Evolutionary conservation across 2,888 invertebrate genomes (phyloP).

Genomic region (Cephus rjabovi): DNA sequence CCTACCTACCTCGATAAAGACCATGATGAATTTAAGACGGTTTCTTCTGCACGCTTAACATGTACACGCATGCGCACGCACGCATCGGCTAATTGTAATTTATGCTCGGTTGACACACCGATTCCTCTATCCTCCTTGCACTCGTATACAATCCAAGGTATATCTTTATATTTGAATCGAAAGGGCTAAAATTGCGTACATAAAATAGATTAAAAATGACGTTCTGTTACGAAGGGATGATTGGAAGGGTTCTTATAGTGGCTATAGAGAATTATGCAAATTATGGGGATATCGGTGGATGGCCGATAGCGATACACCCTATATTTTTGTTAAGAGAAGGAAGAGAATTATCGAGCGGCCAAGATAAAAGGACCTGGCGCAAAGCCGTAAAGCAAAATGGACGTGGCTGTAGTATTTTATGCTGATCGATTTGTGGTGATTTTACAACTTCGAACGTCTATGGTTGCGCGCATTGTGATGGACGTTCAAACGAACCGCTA

Average conservation of each 20-base stretch:
- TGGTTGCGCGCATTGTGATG: slow-evolving; percentile 38
- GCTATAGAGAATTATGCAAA: not conserved
- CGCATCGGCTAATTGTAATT: slow-evolving; percentile 49
- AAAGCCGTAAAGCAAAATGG: slow-evolving; percentile 55
- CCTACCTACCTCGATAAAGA: slow-evolving; percentile 32
- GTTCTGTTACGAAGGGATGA: not conserved
- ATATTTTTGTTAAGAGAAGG: not conserved
- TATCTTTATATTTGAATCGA: not conserved
- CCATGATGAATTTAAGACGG: slow-evolving; percentile 37
- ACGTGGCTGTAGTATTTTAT: slow-evolving; percentile 53
- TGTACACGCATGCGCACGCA: slow-evolving; percentile 34
- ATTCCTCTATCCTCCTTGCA: not conserved
- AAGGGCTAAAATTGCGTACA: not conserved
- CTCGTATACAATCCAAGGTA: not conserved
- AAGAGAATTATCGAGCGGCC: slow-evolving; percentile 45
- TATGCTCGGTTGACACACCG: slow-evolving; percentile 33
- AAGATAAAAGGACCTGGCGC: slow-evolving; percentile 50
- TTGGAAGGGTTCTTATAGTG: not conserved
- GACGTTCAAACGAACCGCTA: slow-evolving; percentile 61
- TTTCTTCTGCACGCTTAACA: slow-evolving; percentile 25
- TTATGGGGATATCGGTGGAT: not conserved
- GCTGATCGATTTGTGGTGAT: slow-evolving; percentile 65
- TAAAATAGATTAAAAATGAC: not conserved
- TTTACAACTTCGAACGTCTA: slow-evolving; percentile 60
- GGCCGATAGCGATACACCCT: not conserved